Evolutionary conservation across 2,888 invertebrate species (phyloP), one percentile per base, ranked within the genome.

Genomic region (Altica lythri): DNA sequence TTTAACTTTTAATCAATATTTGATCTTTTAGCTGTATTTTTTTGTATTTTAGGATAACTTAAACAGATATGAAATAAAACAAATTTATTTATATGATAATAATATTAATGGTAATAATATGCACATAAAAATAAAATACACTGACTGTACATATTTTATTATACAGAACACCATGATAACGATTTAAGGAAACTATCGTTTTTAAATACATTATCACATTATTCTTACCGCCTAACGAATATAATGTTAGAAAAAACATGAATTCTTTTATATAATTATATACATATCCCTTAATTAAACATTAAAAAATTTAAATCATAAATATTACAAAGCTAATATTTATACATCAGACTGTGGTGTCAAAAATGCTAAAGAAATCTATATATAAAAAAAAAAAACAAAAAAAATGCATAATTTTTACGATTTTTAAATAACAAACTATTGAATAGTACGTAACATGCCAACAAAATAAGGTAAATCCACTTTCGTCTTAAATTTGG

Each of bases 101-200:
- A 61, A 58, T 61, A 54, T 59, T 57, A 63, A 55, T 63, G 60
- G 62, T 66, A 60, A 60, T 65, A 66, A 66, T 66, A 68, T 68
- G 65, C 65, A 67, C 66, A 67, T 65, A 61, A 66, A 62, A 67
- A 63, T 63, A 69, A 67, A 67, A 67, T 67, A 69, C 65, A 68
- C 54, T 64, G 61, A 68, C 68, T 69, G 68, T 69, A 69, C 69
- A 69, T 64, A 58, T 60, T 61, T 47, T 60, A 61, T 63, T 56
- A 63, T 63, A 63, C 59, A 59, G 67, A 65, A 67, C 65, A 66
- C 60, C 38, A 63, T 62, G 65, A 64, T 58, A 62, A 47, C 57
- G 49, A 50, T 43, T 56, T 54, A 56, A 59, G 61, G 60, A 61
- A 57, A 64, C 56, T 53, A 57, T 62, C 60, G 60, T 59, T 62